These are phyloP conservation scores for Garrulus glandarius DNA, from an alignment of 2,797 vertebrate genomes.

Conservation along the genomic window DNA sequence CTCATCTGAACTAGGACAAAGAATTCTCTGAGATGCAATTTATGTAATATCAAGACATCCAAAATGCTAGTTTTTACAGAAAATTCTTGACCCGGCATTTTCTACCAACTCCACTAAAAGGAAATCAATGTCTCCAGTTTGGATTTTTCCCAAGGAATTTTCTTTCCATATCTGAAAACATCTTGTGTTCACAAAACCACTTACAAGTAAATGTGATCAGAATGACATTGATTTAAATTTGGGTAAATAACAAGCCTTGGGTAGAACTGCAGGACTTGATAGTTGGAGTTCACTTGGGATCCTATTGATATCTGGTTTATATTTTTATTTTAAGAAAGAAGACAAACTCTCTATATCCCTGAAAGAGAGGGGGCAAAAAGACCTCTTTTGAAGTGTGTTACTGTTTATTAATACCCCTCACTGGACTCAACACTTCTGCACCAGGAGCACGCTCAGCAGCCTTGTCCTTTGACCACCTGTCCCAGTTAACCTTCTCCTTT, in stretches of 20 bases:
- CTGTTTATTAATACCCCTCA: not conserved
- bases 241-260: not conserved
- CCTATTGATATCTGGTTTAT: not conserved
- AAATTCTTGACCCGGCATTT: conserved; percentile 1
- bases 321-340: not conserved
- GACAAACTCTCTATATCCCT: not conserved
- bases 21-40: not conserved
- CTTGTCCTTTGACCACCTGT: not conserved
- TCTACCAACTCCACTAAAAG: not conserved
- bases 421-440: not conserved
- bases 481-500: not conserved
- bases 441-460: not conserved
- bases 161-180: conserved; percentile 8
- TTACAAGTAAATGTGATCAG: not conserved
- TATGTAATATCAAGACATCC: not conserved
- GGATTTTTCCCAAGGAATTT: not conserved
- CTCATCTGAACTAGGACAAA: not conserved
- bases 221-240: not conserved
- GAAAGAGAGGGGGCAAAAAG: fast-evolving
- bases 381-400: not conserved
- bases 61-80: conserved; percentile 13
- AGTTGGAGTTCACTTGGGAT: not conserved
- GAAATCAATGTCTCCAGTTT: not conserved
- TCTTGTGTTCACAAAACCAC: conserved; percentile 14
- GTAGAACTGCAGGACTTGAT: not conserved